A percentile compares a stretch with the other conserved stretches of the same genome.
Conservation (phyloP, 35 echinoderm and acorn worm species). For the Diadema setosum region DNA sequence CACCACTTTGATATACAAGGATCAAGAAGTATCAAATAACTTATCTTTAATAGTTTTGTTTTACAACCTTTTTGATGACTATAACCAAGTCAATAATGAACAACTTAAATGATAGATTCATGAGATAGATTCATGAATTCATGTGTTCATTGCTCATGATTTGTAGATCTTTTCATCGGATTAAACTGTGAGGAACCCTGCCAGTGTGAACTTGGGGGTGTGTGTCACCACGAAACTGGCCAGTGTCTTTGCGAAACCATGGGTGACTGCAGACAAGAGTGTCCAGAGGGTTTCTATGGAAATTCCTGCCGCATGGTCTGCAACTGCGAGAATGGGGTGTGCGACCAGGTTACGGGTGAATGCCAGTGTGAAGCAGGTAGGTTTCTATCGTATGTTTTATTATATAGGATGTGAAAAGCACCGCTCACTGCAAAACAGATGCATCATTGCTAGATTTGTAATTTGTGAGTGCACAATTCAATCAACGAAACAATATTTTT, state of each 20-base stretch:
- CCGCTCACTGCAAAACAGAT: too few relatives aligned
- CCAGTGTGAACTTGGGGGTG: slow-evolving; percentile 35
- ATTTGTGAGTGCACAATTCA: too few relatives aligned
- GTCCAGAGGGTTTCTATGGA: slow-evolving; percentile 58
- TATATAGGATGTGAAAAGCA: too few relatives aligned
- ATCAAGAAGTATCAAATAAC: too few relatives aligned
- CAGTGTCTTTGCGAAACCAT: slow-evolving; percentile 41
- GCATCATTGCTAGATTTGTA: too few relatives aligned
- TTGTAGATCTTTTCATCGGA: background rate
- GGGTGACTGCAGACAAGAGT: slow-evolving; percentile 29
- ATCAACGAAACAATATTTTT: too few relatives aligned
- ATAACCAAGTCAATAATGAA: background rate
- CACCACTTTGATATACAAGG: too few relatives aligned
- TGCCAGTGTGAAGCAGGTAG: slow-evolving; percentile 49
- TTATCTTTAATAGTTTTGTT: background rate
- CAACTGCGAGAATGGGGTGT: slow-evolving; percentile 66
- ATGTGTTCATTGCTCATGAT: too few relatives aligned
- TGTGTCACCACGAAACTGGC: slow-evolving; percentile 63
- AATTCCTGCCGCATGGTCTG: slow-evolving; percentile 44
- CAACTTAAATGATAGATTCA: too few relatives aligned
- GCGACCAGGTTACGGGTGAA: slow-evolving; percentile 57
- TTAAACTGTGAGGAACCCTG: slow-evolving; percentile 6
- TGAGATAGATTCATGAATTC: too few relatives aligned
- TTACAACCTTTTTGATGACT: background rate
- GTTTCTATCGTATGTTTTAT: too few relatives aligned